Evolutionary conservation across 2,113 vertebrate genomes (phyloP).

Genomic region (Rynchops niger): DNA sequence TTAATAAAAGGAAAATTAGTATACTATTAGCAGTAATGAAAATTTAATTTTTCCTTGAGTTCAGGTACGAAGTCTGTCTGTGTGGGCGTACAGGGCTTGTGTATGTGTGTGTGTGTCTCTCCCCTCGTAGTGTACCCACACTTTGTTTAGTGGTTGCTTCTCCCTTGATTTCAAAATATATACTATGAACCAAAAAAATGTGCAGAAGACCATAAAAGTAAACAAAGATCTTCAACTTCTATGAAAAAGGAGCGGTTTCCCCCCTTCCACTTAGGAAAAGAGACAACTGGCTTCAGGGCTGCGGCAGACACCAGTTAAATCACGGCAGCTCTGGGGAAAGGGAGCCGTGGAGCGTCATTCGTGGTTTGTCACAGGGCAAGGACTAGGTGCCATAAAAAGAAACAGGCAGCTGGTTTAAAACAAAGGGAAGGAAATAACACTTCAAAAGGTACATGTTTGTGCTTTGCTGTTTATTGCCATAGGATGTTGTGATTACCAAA

Average conservation of each 20-base stretch:
- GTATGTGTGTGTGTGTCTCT: neutral
- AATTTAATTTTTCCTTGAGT: neutral
- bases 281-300: neutral
- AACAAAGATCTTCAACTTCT: neutral
- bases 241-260: neutral
- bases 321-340: neutral
- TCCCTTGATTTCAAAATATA: neutral
- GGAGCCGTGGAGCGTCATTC: accelerated
- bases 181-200: neutral
- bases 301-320: neutral
- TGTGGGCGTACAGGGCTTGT: neutral
- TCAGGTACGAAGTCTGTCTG: neutral
- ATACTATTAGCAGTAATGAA: neutral
- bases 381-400: neutral
- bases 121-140: accelerated
- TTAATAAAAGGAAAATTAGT: neutral
- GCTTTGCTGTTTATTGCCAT: neutral
- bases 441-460: neutral
- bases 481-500: neutral
- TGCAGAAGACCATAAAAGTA: neutral
- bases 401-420: neutral
- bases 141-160: neutral
- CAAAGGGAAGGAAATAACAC: neutral
- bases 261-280: neutral
- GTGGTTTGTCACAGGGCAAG: neutral